phyloP scores from a whole-genome alignment of 2,797 vertebrate genomes.

The Fundulus diaphanus region DNA sequence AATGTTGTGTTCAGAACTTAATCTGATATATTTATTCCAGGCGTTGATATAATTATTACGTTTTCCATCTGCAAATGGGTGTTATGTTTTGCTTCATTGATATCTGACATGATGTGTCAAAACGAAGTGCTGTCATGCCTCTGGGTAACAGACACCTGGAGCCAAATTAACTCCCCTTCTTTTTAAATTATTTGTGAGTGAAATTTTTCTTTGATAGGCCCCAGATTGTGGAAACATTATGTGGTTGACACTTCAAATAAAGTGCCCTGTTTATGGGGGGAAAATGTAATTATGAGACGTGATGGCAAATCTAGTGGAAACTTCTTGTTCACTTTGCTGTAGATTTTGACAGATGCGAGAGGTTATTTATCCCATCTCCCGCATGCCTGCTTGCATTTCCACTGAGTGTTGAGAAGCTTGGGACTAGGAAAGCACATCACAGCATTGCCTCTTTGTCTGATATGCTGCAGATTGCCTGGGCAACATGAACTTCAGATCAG shows the following conservation, averaged over 20 bases:
- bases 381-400: background rate
- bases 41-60: background rate
- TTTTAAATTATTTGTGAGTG: background rate
- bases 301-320: background rate
- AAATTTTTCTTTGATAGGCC: background rate
- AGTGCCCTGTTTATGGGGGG: background rate
- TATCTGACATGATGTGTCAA: background rate
- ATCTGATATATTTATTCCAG: background rate
- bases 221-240: background rate
- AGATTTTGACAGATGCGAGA: background rate
- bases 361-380: background rate
- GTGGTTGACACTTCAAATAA: background rate
- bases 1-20: background rate
- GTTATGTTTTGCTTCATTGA: background rate
- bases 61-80: background rate
- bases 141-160: background rate
- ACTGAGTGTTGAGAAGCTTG: background rate
- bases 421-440: background rate
- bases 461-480: background rate
- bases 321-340: background rate
- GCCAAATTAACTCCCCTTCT: background rate
- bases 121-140: background rate
- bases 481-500: background rate
- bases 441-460: no score
- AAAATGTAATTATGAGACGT: background rate